Evolutionary conservation across 2,888 invertebrate species (phyloP).

Genomic region (Eilema griseolum): DNA sequence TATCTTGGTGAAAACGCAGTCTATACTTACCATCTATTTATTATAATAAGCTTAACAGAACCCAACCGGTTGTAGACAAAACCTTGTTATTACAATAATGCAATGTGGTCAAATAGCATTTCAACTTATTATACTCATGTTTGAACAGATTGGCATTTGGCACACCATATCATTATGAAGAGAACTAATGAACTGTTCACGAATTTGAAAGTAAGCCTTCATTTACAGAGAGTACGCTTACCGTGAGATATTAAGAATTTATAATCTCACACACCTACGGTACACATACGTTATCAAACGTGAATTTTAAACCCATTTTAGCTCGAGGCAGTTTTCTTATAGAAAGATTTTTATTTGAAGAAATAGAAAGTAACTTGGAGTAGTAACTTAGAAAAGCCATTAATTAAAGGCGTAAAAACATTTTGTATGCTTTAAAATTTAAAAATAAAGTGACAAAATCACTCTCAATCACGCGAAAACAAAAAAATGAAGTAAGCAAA

Average conservation of each 20-base stretch:
- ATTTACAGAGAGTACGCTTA: constrained; percentile 25
- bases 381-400: not conserved
- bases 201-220: constrained; percentile 36
- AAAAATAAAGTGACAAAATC: too few relatives aligned
- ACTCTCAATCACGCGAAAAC: not conserved
- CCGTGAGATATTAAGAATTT: constrained; percentile 40
- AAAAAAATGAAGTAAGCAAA: not conserved
- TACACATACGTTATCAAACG: constrained; percentile 20
- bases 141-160: constrained; percentile 41
- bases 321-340: not conserved
- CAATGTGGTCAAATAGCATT: not conserved
- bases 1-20: not conserved
- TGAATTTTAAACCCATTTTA: constrained; percentile 6
- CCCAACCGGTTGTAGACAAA: not conserved
- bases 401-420: too few relatives aligned
- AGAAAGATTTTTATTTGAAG: too few relatives aligned
- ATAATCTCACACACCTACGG: constrained; percentile 34
- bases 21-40: not conserved
- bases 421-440: too few relatives aligned
- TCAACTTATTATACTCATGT: constrained; percentile 22
- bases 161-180: constrained; percentile 24
- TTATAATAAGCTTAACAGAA: constrained; percentile 5
- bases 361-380: not conserved
- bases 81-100: constrained; percentile 9
- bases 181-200: constrained; percentile 40